A percentile compares a stretch with the other conserved stretches of the same genome.
Evolutionary conservation across 2,113 vertebrate species (phyloP).

Genomic region (Myanophis thanlyinensis): DNA sequence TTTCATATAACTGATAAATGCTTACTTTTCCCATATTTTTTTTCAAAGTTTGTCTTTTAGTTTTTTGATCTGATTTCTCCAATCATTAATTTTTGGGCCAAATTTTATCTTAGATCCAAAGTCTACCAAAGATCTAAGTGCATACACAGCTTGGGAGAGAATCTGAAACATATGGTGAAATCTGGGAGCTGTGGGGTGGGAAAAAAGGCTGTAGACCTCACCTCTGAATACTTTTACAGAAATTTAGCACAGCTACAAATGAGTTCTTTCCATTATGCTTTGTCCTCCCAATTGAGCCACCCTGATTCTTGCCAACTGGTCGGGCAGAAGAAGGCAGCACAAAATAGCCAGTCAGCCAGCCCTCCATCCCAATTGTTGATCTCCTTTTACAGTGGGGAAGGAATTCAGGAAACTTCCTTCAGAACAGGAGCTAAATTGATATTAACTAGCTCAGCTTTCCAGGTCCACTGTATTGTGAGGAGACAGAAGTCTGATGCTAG

Average conservation of each 20-base stretch:
- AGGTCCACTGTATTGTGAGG: neutral
- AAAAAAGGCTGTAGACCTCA: neutral
- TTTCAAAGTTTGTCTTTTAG: neutral
- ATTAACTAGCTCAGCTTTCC: neutral
- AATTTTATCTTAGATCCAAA: neutral
- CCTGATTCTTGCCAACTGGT: neutral
- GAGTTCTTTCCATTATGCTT: neutral
- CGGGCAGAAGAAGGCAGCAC: neutral
- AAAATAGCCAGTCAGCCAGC: neutral
- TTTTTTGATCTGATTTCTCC: neutral
- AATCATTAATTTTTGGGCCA: neutral
- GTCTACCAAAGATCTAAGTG: neutral
- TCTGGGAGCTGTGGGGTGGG: neutral
- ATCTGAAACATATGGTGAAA: neutral
- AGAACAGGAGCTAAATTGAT: neutral
- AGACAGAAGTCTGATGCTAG: neutral
- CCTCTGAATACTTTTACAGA: neutral
- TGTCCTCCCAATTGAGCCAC: neutral
- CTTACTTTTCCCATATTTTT: neutral
- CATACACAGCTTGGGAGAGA: neutral
- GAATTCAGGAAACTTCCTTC: neutral
- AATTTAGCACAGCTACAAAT: neutral
- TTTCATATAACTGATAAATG: neutral
- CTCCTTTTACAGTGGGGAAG: neutral
- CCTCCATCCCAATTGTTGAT: neutral